Evolutionary conservation across 1,140 invertebrate genomes (phyloP).

Genomic region (Myzus persicae): DNA sequence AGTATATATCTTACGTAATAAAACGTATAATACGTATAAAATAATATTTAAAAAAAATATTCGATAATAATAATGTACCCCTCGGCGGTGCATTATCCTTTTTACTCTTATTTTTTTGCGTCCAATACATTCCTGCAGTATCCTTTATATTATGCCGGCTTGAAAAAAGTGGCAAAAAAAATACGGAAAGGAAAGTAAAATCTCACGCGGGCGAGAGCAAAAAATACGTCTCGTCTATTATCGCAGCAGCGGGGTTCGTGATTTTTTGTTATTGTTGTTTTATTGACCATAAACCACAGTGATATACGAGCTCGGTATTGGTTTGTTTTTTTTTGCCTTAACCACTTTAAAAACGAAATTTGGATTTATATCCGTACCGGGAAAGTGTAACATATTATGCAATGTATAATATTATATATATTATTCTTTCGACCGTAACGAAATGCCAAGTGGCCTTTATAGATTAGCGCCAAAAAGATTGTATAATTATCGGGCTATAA

Average conservation of each 20-base stretch:
- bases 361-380: neutral
- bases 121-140: neutral
- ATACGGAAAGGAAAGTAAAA: neutral
- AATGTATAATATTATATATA: neutral
- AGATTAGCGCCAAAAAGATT: neutral
- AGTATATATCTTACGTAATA: neutral
- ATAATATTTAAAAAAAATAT: neutral
- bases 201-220: neutral
- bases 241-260: neutral
- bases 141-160: too few species aligned
- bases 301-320: neutral
- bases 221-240: neutral
- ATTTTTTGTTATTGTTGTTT: constrained; percentile 26
- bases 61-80: neutral
- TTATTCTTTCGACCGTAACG: neutral
- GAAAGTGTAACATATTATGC: neutral
- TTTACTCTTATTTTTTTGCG: neutral
- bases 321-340: neutral
- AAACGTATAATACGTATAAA: neutral
- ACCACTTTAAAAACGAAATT: constrained; percentile 10
- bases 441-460: neutral
- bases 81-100: neutral
- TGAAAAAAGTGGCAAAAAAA: constrained; percentile 9
- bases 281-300: constrained; percentile 23
- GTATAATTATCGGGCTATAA: neutral